Evolutionary conservation across 2,797 vertebrate genomes (phyloP), one percentile per base, ranked within the genome.

Genomic region (Tragopan temminckii): DNA sequence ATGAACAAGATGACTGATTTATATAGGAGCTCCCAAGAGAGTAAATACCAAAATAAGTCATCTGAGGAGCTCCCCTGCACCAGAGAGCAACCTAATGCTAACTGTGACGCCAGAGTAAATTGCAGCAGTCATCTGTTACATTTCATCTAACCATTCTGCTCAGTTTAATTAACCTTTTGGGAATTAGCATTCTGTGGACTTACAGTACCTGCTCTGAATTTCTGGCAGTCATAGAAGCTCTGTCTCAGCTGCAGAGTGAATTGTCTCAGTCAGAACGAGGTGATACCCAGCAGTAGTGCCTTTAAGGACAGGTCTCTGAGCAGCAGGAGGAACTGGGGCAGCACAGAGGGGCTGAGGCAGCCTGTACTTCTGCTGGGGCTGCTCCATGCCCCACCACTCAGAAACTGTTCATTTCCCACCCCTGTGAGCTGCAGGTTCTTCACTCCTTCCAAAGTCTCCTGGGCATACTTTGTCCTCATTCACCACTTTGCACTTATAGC

Each of bases 101-200:
- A 74, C 71, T 0, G 0, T 0, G 1, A 40, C 2, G 1, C 43
- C 58, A 18, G 68, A 90, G 68, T 66, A 93, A 94, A 94, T 85
- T 90, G 79, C 87, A 83, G 87, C 92, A 87, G 86, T 89, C 89
- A 82, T 68, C 36, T 53, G 57, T 33, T 89, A 53, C 58, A 18
- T 80, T 94, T 92, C 61, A 80, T 94, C 71, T 64, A 9, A 0
- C 3, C 74, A 81, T 16, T 43, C 61, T 0, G 8, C 75, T 92
- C 75, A 31, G 29, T 87, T 96, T 96, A 94, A 96, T 96, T 96
- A 96, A 89, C 89, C 92, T 94, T 90, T 80, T 25, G 89, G 79
- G 91, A 96, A 94, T 95, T 87, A 92, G 53, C 69, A 62, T 89
- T 92, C 87, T 89, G 62, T 80, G 90, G 75, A 83, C 69, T 90